A percentile compares a stretch with the other conserved stretches of the same genome.
phyloP scores from a whole-genome alignment of 2,888 invertebrate genomes.

The Chymomyza amoena region DNA sequence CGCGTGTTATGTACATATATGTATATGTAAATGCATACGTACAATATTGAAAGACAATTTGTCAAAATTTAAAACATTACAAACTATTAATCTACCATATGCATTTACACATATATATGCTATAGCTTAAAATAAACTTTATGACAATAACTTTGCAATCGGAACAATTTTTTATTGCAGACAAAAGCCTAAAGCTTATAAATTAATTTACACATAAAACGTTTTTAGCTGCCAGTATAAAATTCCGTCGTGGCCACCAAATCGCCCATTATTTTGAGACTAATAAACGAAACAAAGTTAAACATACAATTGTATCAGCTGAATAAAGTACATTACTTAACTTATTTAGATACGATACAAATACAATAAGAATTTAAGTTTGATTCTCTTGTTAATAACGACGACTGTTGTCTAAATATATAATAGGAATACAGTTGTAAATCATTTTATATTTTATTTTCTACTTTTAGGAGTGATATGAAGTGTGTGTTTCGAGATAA shows the following conservation, averaged over 20 bases:
- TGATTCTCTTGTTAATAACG: constrained; percentile 43
- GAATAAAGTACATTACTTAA: constrained; percentile 27
- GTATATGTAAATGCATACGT: constrained; percentile 35
- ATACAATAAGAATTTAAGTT: neutral
- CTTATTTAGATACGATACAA: constrained; percentile 20
- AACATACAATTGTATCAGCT: constrained; percentile 7
- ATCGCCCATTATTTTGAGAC: constrained; percentile 29
- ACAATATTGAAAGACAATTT: constrained; percentile 4
- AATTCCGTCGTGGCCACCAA: neutral
- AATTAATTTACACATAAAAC: neutral
- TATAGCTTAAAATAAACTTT: neutral
- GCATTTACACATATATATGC: neutral
- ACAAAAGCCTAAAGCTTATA: neutral
- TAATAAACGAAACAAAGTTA: constrained; percentile 26
- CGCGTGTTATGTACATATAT: neutral
- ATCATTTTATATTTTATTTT: constrained; percentile 35
- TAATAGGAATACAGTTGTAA: constrained; percentile 65
- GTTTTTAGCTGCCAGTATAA: neutral
- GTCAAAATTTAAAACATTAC: constrained; percentile 17
- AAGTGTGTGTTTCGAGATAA: constrained; percentile 17
- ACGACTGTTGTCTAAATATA: constrained; percentile 46
- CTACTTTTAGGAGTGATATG: constrained; percentile 61
- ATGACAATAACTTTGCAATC: neutral
- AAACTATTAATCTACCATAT: constrained; percentile 23
- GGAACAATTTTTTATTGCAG: neutral